These are phyloP conservation scores for Caenorhabditis sp. DNA, from an alignment of 2,888 invertebrate species.

Conservation along the genomic window DNA sequence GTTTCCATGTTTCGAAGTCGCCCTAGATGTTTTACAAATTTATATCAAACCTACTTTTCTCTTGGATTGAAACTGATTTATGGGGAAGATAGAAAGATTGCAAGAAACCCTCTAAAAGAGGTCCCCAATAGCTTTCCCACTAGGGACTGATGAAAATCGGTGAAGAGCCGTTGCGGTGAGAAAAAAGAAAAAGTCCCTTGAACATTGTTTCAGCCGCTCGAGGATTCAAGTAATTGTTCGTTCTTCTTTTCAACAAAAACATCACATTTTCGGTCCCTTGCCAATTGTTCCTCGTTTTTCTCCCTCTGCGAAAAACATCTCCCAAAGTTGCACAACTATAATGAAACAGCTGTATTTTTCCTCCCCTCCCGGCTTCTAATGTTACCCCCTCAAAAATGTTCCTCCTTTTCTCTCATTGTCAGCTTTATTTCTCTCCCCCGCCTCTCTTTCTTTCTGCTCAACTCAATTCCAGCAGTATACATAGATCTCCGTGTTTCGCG, in stretches of 20 bases:
- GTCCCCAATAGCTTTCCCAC: no score
- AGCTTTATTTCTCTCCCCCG: slow-evolving; percentile 5
- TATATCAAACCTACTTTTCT: no score
- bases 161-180: no score
- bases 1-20: no score
- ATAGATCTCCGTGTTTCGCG: slow-evolving; percentile 35
- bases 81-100: no score
- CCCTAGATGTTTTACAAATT: no score
- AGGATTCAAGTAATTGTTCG: slow-evolving; percentile 46
- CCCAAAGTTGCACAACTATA: slow-evolving; percentile 55
- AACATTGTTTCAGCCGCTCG: slow-evolving; percentile 3
- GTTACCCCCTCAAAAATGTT: slow-evolving; percentile 40
- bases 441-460: slow-evolving; percentile 4
- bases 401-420: slow-evolving; percentile 19
- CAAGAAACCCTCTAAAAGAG: no score
- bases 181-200: no score
- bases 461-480: slow-evolving; percentile 39
- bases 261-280: slow-evolving; percentile 53
- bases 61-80: no score
- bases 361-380: slow-evolving; percentile 1
- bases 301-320: slow-evolving; percentile 40
- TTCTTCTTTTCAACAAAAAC: slow-evolving; percentile 41
- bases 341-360: slow-evolving; percentile 58
- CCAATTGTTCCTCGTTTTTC: slow-evolving; percentile 37
- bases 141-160: no score